phyloP scores from a whole-genome alignment of 2,797 vertebrate genomes.

The Pangasius djambal region DNA sequence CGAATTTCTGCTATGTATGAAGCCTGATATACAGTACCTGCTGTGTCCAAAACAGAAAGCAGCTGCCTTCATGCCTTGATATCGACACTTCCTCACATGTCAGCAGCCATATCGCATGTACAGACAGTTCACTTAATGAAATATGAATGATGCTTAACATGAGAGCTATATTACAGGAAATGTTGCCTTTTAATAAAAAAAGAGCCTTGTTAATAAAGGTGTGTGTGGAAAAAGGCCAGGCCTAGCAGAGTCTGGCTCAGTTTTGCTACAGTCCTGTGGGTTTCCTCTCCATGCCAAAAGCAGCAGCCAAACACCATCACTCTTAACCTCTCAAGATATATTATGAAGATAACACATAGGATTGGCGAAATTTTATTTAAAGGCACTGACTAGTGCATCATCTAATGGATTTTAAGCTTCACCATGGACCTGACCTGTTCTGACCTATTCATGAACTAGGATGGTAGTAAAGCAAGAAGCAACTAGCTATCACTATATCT shows the following conservation, averaged over 20 bases:
- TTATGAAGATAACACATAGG: background rate
- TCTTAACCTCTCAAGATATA: background rate
- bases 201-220: background rate
- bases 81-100: background rate
- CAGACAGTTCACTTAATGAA: background rate
- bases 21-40: background rate
- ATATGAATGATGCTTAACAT: background rate
- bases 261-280: background rate
- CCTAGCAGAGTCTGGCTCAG: background rate
- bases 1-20: background rate
- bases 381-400: background rate
- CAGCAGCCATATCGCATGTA: background rate
- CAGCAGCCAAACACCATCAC: conserved; percentile 3
- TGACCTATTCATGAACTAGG: background rate
- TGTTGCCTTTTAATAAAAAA: background rate
- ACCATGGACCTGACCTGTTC: too few relatives aligned
- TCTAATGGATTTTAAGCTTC: background rate
- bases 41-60: background rate
- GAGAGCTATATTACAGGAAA: background rate
- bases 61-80: background rate
- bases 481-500: background rate
- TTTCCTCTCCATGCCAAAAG: background rate
- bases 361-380: background rate
- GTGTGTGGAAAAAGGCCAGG: background rate
- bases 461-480: background rate